Evolutionary conservation across 2,888 invertebrate species (phyloP), one percentile per base, ranked within the genome.

Genomic region (Amaurobius ferox): DNA sequence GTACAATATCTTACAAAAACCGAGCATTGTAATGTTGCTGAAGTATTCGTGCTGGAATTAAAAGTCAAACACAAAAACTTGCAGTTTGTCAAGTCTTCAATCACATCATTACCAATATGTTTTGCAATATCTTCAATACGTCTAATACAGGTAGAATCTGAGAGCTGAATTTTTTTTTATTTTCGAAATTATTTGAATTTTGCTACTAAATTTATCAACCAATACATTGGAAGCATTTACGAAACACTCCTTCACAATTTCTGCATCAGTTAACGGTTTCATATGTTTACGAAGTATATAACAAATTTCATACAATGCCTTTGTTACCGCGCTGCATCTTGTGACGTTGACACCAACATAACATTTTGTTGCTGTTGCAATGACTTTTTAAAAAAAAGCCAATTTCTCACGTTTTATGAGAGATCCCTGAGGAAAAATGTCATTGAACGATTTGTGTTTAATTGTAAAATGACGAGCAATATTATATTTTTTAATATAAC

Each of bases 101-200:
- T 62, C 16, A 62, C 28, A 28, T 62, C 16, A 5, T 62, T 28
- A 62, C 0, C 23, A 19, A 62, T 62, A 26, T 19, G 26, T 0
- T 23, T 62, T 23, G 28, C 62, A 7, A 62, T 62, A 62, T 62
- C 62, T 62, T 62, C 0, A 62, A 23, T 62, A 62, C 0, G 26
- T 62, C 23, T 62, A 62, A 62, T 26, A 19, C 62, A 62, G 62
- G 62, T 62, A 62, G 62, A 62, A 62, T 62, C 5, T 26, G 62
- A 62, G 26, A 62, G n/a, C n/a, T n/a, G n/a, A n/a, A n/a, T n/a
- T n/a, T n/a, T n/a, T n/a, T n/a, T n/a, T n/a, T 26, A 62, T 62
- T 26, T 19, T 16, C 0, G 28, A 62, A 26, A 62, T 62, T 23
- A 62, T 62, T 62, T 62, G 62, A 23, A 7, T 23, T 62, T 62